phyloP scores from a whole-genome alignment of 92 coral and sea anemone genomes.

The Parazoanthus atlanticus region DNA sequence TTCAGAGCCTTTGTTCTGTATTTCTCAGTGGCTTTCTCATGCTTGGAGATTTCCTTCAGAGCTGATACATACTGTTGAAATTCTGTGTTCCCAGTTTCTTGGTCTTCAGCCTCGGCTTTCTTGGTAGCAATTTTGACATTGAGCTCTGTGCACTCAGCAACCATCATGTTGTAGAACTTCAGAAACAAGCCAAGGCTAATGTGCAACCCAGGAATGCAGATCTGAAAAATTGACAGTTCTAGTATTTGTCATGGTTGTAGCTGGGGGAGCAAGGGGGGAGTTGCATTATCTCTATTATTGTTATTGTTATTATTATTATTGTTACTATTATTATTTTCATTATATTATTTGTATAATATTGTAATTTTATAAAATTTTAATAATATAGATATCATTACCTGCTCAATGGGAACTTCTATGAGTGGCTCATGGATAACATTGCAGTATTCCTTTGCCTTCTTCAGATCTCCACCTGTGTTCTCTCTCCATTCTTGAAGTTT shows the following conservation, averaged over 20 bases:
- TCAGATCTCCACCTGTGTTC: constrained; percentile 14
- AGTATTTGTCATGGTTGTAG: neutral
- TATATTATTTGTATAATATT: too few relatives aligned
- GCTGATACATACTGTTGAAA: neutral
- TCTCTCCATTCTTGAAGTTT: constrained; percentile 9
- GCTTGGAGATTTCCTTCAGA: neutral
- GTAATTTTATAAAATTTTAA: neutral
- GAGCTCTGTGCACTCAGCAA: neutral
- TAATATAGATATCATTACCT: neutral
- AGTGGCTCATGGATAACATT: constrained; percentile 18
- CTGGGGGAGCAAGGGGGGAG: too few relatives aligned
- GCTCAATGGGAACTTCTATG: constrained; percentile 10
- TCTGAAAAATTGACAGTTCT: constrained; percentile 4
- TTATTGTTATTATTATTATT: too few relatives aligned
- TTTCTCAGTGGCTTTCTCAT: neutral
- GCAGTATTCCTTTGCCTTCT: constrained; percentile 22
- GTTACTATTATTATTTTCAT: too few relatives aligned
- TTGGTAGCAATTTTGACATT: neutral
- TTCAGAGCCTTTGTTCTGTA: neutral
- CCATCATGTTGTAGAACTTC: constrained; percentile 23
- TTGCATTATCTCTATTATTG: too few relatives aligned
- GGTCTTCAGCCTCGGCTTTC: neutral
- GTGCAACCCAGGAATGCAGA: constrained; percentile 36
- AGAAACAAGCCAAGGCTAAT: constrained; percentile 26
- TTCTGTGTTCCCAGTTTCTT: neutral